phyloP scores from a whole-genome alignment of 2,797 vertebrate species.

The Fundulus diaphanus region DNA sequence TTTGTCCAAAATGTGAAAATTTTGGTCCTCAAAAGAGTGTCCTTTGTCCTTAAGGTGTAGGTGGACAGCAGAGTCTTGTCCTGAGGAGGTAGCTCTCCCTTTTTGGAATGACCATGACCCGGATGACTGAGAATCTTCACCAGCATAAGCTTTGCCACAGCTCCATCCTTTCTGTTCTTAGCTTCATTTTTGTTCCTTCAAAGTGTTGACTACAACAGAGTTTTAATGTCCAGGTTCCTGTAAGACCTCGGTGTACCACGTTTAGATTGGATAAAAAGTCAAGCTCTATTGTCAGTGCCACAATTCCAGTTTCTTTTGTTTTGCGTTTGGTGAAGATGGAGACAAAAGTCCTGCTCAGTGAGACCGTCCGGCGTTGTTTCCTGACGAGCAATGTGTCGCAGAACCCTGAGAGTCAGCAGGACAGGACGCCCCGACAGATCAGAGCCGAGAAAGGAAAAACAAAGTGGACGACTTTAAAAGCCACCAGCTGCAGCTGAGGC shows the following conservation, averaged over 20 bases:
- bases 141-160: too few relatives aligned
- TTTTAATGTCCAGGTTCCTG: background rate
- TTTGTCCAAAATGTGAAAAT: too few relatives aligned
- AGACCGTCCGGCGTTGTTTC: background rate
- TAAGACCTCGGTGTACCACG: background rate
- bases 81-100: too few relatives aligned
- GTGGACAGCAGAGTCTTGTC: too few relatives aligned
- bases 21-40: too few relatives aligned
- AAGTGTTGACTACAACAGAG: too few relatives aligned
- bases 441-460: constrained; percentile 5
- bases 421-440: background rate
- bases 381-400: constrained; percentile 15
- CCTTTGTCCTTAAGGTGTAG: too few relatives aligned
- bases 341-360: background rate
- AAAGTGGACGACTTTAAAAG: background rate
- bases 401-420: constrained; percentile 20
- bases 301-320: background rate
- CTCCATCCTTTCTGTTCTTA: background rate
- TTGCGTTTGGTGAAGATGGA: background rate
- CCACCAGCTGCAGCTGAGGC: constrained; percentile 53
- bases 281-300: background rate
- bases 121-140: too few relatives aligned
- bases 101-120: too few relatives aligned
- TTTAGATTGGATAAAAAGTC: background rate
- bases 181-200: background rate